Evolutionary conservation across 2,797 vertebrate genomes (phyloP).

Genomic region (Neomorphus geoffroyi): DNA sequence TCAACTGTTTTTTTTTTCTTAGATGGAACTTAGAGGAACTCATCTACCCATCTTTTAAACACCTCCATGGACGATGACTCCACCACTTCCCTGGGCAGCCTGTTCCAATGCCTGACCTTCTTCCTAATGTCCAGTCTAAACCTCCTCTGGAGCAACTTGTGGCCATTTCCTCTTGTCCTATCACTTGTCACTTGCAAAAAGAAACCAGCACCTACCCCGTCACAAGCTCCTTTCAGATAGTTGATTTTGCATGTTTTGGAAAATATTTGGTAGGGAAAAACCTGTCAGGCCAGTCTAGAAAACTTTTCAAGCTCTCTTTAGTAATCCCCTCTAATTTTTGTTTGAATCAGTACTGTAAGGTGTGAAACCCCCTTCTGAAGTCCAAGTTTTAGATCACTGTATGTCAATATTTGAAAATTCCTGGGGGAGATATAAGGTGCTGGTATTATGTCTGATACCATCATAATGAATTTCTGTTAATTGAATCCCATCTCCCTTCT

Average conservation of each 20-base stretch:
- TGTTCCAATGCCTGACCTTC: too few relatives aligned
- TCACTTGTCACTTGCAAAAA: too few relatives aligned
- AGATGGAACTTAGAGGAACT: too few relatives aligned
- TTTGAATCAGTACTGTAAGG: not conserved
- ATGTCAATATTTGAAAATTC: not conserved
- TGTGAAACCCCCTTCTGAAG: not conserved
- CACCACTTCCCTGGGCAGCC: too few relatives aligned
- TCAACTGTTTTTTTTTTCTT: not conserved
- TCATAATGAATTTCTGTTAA: not conserved
- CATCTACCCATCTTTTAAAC: too few relatives aligned
- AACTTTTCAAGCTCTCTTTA: not conserved
- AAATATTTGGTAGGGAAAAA: not conserved
- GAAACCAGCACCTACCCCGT: too few relatives aligned
- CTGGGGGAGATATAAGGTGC: not conserved
- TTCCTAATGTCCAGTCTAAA: too few relatives aligned
- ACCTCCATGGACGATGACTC: too few relatives aligned
- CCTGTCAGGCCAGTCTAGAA: not conserved
- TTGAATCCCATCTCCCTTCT: not conserved
- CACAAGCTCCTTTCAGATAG: too few relatives aligned
- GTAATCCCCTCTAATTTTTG: not conserved
- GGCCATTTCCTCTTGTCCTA: too few relatives aligned
- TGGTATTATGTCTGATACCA: not conserved
- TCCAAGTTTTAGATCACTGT: not conserved
- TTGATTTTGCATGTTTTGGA: not conserved
- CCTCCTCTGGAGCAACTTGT: too few relatives aligned